Evolutionary conservation across 1,140 invertebrate genomes (phyloP), one percentile per base, ranked within the genome.

Genomic region (Rhizoglyphus robini): DNA sequence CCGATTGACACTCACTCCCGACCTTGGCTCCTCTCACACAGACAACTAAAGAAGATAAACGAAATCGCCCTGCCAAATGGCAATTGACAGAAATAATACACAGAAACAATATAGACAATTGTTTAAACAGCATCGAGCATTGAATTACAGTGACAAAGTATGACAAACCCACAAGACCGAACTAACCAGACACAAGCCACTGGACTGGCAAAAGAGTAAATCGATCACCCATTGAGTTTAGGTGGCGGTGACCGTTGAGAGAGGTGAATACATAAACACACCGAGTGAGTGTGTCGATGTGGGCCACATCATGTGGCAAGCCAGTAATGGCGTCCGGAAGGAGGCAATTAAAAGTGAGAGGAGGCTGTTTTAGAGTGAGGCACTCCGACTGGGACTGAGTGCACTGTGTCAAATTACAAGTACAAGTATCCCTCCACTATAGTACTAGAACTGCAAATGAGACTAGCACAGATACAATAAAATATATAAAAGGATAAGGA

Each of bases 241-340:
- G 51, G 51, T 54, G 51, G 31, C 31, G 51, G 51, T 25, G 51
- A 54, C 51, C 51, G 51, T 54, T 54, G 51, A 54, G 51, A 54
- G 51, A 54, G 51, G 51, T 54, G 31, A 54, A 54, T 11, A 54
- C 23, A 20, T 54, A 54, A 54, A 20, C 51, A 54, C 51, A 25
- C 23, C 8, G n/a, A n/a, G n/a, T n/a, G n/a, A n/a, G n/a, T n/a
- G n/a, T n/a, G n/a, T n/a, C n/a, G n/a, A n/a, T n/a, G n/a, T 20
- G n/a, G n/a, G n/a, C n/a, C n/a, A n/a, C n/a, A n/a, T n/a, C n/a
- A n/a, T n/a, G n/a, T n/a, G 8, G 23, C 51, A 27, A 5, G 51
- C 20, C 23, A 5, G 51, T 54, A 54, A 54, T 54, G 51, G 23
- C n/a, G 51, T 8, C 51, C 8, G 51, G 51, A 54, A n/a, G 51